phyloP scores from a whole-genome alignment of 1,140 invertebrate species.

The Magallana ariakensis region DNA sequence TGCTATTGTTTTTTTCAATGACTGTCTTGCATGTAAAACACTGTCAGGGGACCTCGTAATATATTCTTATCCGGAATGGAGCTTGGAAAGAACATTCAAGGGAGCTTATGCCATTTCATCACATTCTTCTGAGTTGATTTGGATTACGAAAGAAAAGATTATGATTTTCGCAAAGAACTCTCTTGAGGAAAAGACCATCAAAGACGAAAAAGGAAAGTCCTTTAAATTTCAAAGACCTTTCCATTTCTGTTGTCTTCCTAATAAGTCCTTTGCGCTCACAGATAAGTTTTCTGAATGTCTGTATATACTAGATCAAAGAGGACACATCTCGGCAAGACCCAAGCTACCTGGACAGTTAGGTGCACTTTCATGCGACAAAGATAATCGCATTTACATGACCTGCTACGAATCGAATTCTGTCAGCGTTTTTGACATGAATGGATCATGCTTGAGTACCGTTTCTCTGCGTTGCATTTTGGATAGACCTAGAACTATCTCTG shows the following conservation, averaged over 20 bases:
- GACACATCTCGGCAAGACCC: neutral
- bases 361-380: constrained; percentile 8
- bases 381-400: neutral
- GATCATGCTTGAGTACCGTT: neutral
- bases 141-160: neutral
- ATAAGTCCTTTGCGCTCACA: neutral
- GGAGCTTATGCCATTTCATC: neutral
- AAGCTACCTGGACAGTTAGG: neutral
- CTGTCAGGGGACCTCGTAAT: neutral
- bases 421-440: neutral
- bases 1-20: neutral
- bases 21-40: neutral
- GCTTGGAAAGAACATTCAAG: neutral
- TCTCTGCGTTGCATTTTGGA: neutral
- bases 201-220: neutral
- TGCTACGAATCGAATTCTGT: neutral
- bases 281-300: neutral
- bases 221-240: neutral
- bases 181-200: neutral
- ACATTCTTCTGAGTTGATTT: neutral
- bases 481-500: neutral
- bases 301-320: neutral
- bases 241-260: neutral
- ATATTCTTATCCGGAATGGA: neutral
- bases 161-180: neutral